Conservation (phyloP, 1,140 invertebrate genomes). For the Agraylea sexmaculata region DNA sequence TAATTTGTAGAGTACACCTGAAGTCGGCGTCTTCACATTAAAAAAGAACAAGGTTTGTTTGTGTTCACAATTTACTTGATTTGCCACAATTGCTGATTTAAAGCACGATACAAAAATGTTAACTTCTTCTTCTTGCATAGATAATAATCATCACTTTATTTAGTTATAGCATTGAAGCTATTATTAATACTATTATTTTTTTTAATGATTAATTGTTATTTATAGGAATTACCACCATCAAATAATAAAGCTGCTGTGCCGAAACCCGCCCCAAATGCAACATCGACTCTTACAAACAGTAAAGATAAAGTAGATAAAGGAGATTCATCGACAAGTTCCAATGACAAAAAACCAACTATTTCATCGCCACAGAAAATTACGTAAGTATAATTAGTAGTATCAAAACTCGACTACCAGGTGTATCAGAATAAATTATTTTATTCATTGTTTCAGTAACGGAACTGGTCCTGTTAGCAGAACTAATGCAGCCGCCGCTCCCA, state of each 20-base stretch:
- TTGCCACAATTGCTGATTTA: neutral
- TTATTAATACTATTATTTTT: neutral
- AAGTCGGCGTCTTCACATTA: constrained; percentile 20
- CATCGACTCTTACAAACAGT: constrained; percentile 13
- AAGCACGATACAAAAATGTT: neutral
- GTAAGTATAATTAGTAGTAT: constrained; percentile 7
- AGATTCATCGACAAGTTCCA: constrained; percentile 8
- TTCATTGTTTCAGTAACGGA: constrained; percentile 30
- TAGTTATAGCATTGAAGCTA: neutral
- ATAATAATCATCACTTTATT: neutral
- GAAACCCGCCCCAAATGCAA: constrained; percentile 5
- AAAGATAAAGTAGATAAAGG: constrained; percentile 16
- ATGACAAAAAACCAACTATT: constrained; percentile 19
- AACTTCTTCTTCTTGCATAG: neutral
- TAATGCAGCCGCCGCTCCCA: constrained; percentile 10
- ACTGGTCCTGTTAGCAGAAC: constrained; percentile 27
- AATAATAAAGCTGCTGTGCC: constrained; percentile 21
- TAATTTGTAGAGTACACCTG: constrained; percentile 18
- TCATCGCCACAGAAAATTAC: constrained; percentile 19
- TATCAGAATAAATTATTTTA: constrained; percentile 2
- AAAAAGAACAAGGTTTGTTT: constrained; percentile 20
- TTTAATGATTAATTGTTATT: neutral
- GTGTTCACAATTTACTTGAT: neutral
- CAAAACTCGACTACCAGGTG: neutral
- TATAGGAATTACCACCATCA: constrained; percentile 16